Evolutionary conservation across 2,888 invertebrate species (phyloP).

Genomic region (Epinotia bilunana): DNA sequence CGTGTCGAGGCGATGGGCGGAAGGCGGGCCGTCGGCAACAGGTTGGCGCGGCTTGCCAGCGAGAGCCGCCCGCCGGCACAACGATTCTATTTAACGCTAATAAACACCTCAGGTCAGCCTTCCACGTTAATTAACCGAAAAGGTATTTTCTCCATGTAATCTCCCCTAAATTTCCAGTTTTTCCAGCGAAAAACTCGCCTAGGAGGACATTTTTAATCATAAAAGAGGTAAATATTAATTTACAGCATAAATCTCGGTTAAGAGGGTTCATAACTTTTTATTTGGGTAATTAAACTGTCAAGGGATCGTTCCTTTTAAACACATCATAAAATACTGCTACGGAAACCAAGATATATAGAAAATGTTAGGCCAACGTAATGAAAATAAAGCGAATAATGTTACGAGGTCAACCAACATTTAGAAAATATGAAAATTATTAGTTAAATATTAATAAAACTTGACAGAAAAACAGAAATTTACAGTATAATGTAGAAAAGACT

Average conservation of each 20-base stretch:
- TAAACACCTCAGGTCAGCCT: conserved; percentile 70
- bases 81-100: conserved; percentile 75
- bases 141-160: conserved; percentile 60
- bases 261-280: conserved; percentile 48
- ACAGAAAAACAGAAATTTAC: no score
- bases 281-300: conserved; percentile 47
- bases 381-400: neutral
- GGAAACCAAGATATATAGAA: conserved; percentile 33
- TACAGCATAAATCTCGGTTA: conserved; percentile 32
- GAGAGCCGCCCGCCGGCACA: conserved; percentile 65
- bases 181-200: conserved; percentile 58
- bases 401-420: neutral
- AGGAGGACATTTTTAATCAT: conserved; percentile 60
- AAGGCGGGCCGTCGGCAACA: conserved; percentile 83
- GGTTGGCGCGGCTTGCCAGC: conserved; percentile 68
- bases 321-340: conserved; percentile 15
- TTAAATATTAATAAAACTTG: no score
- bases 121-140: conserved; percentile 68
- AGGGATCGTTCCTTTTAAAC: conserved; percentile 33
- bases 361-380: conserved; percentile 1
- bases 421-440: neutral
- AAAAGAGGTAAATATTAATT: conserved; percentile 25
- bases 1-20: conserved; percentile 75
- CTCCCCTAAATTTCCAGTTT: conserved; percentile 63
- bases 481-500: neutral